Base-by-base conservation (phyloP, 2,888 invertebrate genomes). In the Cartodere bifasciata region DNA sequence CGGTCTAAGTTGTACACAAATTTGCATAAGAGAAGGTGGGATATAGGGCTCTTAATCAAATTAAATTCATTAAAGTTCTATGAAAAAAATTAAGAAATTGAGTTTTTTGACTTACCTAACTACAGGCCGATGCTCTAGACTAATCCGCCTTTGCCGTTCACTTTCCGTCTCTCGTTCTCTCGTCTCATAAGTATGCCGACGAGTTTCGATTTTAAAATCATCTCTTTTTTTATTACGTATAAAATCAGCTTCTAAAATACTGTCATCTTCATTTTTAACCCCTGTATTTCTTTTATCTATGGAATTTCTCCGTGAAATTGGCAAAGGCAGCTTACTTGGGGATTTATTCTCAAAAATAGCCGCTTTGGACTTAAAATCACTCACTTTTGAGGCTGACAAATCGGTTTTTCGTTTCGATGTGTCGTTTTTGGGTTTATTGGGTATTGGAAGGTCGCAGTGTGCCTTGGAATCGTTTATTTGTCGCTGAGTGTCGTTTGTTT, bases 71-170 rank as follows among this genome's bases (percentile, higher is more conserved):
- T n/a, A n/a, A n/a, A n/a, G n/a, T n/a, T n/a, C n/a, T n/a, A n/a
- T n/a, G n/a, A n/a, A n/a, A n/a, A n/a, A n/a, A n/a, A n/a, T n/a
- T n/a, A n/a, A n/a, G n/a, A n/a, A n/a, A n/a, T n/a, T n/a, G n/a
- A n/a, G n/a, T n/a, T n/a, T n/a, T n/a, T n/a, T n/a, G n/a, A n/a
- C n/a, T n/a, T n/a, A n/a, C n/a, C n/a, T n/a, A n/a, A n/a, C n/a
- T n/a, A n/a, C n/a, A n/a, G n/a, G n/a, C 37, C 48, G 50, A 32
- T 44, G 49, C 24, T 59, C 59, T 40, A 60, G 47, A 44, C 59
- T 59, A 21, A 53, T 46, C 37, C 58, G 49, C 29, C 50, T 49
- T 34, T 52, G 42, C 26, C 49, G 37, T n/a, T 55, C 55, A 16
- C 42, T 32, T 21, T 55, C 57, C 21, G 45, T 39, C 34, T 55